Percentiles rank a stretch among this genome's conserved stretches.
Conservation (phyloP, 2,797 vertebrate genomes). For the Alosa sapidissima region DNA sequence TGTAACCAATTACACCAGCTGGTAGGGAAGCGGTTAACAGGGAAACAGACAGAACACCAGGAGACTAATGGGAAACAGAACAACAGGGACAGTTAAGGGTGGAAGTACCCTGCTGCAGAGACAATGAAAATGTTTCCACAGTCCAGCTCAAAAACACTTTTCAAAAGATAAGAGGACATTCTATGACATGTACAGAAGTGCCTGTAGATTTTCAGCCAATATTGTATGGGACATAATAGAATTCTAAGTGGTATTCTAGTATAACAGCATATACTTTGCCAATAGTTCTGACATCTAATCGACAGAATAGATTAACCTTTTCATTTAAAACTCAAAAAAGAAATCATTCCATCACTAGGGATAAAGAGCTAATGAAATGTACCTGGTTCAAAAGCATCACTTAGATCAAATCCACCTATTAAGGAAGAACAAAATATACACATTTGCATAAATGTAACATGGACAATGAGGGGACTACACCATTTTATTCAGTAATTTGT, state of each 20-base stretch:
- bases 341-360: not conserved
- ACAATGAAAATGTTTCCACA: not conserved
- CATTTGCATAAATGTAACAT: not conserved
- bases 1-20: constrained; percentile 16
- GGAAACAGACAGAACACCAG: constrained; percentile 22
- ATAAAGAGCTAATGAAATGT: not conserved
- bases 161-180: not conserved
- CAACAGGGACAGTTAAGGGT: not conserved
- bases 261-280: not conserved
- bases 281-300: not conserved
- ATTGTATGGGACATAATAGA: not conserved
- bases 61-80: constrained; percentile 19
- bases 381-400: constrained; percentile 24
- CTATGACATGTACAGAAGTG: not conserved
- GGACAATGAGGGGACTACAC: not conserved
- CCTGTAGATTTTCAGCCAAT: not conserved
- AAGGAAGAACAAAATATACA: not conserved
- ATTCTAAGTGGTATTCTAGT: not conserved
- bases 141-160: not conserved
- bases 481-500: not conserved
- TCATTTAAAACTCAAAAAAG: not conserved
- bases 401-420: not conserved
- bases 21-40: constrained; percentile 23
- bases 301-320: not conserved
- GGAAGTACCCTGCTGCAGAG: not conserved